Conservation (phyloP, 2,888 invertebrate species). For the Machimus atricapillus region DNA sequence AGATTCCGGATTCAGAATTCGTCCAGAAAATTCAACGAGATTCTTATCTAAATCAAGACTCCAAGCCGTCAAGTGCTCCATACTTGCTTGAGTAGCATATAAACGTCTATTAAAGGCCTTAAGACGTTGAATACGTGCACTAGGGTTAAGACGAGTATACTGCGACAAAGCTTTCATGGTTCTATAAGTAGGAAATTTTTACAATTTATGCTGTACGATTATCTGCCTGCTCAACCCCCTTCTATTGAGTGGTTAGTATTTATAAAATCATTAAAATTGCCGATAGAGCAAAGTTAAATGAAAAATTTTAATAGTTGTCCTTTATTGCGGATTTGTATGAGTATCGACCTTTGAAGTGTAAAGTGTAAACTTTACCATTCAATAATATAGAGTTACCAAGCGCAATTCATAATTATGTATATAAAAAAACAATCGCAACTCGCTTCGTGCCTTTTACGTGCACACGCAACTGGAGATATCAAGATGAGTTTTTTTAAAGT, state of each 20-base stretch:
- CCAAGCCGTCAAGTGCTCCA: conserved; percentile 75
- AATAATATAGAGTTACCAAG: no score
- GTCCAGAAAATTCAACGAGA: conserved; percentile 71
- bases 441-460: no score
- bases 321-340: no score
- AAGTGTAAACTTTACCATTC: no score
- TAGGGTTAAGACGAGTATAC: conserved; percentile 80
- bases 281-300: no score
- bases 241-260: not conserved
- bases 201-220: not conserved
- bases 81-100: conserved; percentile 64
- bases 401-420: no score
- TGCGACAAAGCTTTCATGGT: conserved; percentile 74
- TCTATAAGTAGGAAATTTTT: conserved; percentile 51
- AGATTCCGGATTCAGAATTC: conserved; percentile 70
- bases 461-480: no score
- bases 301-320: no score
- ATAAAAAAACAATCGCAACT: no score
- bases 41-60: conserved; percentile 70
- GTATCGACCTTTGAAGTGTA: no score
- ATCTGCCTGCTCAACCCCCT: not conserved
- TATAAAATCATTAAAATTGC: no score
- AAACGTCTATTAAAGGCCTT: conserved; percentile 72
- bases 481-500: no score
- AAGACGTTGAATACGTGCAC: conserved; percentile 72